Conservation (phyloP, 2,888 invertebrate genomes). For the Pristionchus maxplancki region DNA sequence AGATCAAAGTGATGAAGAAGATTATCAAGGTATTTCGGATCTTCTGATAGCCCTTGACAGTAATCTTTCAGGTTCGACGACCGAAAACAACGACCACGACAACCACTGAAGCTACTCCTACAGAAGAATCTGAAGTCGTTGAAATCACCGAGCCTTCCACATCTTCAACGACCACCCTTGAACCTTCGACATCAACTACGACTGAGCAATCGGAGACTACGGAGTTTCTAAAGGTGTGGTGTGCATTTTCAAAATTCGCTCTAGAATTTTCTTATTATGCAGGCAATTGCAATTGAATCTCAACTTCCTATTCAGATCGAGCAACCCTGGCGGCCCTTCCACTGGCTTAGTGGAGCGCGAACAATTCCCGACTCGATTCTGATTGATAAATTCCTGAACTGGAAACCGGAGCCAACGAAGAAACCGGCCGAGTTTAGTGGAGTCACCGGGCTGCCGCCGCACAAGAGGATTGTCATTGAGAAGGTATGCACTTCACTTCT, state of each 20-base stretch:
- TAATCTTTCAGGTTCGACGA: background rate
- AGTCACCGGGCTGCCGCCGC: background rate
- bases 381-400: constrained; percentile 40
- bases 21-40: background rate
- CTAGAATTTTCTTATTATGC: too few species aligned
- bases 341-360: constrained; percentile 41
- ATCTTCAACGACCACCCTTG: background rate
- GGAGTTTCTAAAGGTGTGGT: background rate
- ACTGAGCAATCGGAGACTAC: background rate
- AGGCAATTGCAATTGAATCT: too few species aligned
- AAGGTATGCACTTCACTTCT: too few species aligned
- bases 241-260: too few species aligned
- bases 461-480: background rate
- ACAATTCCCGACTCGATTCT: constrained; percentile 49
- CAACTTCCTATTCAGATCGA: background rate
- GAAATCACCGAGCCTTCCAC: background rate
- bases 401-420: constrained; percentile 7
- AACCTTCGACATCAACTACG: background rate
- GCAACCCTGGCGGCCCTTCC: constrained; percentile 26
- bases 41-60: background rate
- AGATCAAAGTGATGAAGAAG: constrained; percentile 23
- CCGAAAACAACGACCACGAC: constrained; percentile 27
- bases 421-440: background rate
- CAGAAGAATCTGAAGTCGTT: background rate
- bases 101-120: background rate